Percentiles rank a stretch among this genome's conserved stretches.
Evolutionary conservation across 2,888 invertebrate genomes (phyloP).

Genomic region (Andrena hattorfiana): DNA sequence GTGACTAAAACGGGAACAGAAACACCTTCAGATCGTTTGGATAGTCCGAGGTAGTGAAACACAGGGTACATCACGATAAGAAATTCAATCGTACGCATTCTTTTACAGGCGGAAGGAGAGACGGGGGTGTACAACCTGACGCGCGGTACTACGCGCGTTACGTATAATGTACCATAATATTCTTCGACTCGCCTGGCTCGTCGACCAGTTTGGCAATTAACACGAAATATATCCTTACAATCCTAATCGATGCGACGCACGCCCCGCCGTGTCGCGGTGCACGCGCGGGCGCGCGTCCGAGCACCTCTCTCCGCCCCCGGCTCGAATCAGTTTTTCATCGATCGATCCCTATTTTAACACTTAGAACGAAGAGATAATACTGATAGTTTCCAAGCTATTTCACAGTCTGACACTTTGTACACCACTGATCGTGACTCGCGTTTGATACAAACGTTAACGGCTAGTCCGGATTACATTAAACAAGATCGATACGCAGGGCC

Average conservation of each 20-base stretch:
- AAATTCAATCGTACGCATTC: conserved; percentile 35
- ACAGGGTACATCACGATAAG: conserved; percentile 56
- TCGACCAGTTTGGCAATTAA: conserved; percentile 63
- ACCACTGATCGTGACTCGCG: conserved; percentile 35
- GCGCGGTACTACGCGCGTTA: conserved; percentile 43
- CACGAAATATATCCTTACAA: conserved; percentile 53
- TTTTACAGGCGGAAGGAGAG: conserved; percentile 33
- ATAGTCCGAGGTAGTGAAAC: conserved; percentile 59
- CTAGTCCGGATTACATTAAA: conserved; percentile 31
- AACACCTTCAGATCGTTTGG: conserved; percentile 34
- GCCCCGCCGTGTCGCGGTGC: conserved; percentile 3
- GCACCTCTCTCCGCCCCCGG: conserved; percentile 48
- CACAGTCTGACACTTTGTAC: conserved; percentile 57
- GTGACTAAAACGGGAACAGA: conserved; percentile 40
- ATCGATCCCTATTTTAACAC: conserved; percentile 62
- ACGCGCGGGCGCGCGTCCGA: conserved; percentile 45
- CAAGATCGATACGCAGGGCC: conserved; percentile 2
- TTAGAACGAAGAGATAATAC: conserved; percentile 68
- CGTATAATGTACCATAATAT: conserved; percentile 27
- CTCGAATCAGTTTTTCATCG: conserved; percentile 44
- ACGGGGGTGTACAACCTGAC: conserved; percentile 34
- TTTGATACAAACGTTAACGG: conserved; percentile 26
- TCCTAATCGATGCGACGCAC: conserved; percentile 31
- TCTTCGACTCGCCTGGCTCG: not conserved
- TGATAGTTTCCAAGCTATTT: conserved; percentile 62